These are phyloP conservation scores for Aphrophora alni DNA, from an alignment of 2,888 invertebrate species.

Conservation along the genomic window DNA sequence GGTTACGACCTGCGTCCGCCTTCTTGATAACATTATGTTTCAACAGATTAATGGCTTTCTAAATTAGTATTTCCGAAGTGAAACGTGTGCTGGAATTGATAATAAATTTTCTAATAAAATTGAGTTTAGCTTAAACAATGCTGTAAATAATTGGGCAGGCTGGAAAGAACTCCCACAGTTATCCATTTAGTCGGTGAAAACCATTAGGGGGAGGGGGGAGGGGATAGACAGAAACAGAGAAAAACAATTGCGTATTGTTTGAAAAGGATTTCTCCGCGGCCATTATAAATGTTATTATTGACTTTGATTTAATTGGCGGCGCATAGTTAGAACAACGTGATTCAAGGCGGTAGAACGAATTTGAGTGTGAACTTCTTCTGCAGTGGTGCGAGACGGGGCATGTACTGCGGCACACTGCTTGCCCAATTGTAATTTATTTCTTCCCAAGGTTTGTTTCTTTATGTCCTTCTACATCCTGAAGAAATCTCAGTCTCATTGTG, in stretches of 20 bases:
- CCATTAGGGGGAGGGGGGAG: too few species aligned
- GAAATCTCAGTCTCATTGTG: too few species aligned
- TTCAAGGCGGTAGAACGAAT: background rate
- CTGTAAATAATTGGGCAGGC: background rate
- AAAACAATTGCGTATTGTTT: background rate
- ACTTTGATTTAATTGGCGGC: background rate
- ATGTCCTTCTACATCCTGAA: too few species aligned
- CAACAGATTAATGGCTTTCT: background rate
- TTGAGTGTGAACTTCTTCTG: background rate
- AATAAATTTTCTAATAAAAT: background rate
- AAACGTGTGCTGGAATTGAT: background rate
- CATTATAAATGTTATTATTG: background rate
- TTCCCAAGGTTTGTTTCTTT: too few species aligned
- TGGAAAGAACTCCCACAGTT: background rate
- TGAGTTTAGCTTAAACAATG: background rate
- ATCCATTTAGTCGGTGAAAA: background rate
- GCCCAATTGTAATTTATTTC: too few species aligned
- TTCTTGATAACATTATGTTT: constrained; percentile 1
- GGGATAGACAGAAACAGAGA: background rate
- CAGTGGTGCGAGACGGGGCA: background rate
- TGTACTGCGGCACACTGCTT: too few species aligned
- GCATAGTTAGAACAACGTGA: background rate
- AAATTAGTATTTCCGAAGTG: background rate
- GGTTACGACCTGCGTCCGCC: background rate
- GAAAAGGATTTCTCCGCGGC: background rate